Conservation (phyloP, 2,797 vertebrate species). For the Leptatherina wallacei region DNA sequence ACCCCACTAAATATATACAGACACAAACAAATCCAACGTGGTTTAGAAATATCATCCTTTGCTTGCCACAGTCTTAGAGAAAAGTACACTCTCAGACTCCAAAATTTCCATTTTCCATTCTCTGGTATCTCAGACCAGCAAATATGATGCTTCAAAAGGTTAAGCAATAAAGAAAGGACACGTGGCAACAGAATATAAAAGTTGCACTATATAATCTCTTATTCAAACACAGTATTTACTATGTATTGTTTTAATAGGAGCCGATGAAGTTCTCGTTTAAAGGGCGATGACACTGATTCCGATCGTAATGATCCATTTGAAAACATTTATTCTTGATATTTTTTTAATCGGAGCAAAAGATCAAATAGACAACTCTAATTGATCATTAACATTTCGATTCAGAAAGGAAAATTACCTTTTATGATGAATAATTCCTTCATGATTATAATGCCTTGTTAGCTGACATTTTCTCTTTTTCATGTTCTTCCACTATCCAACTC, state of each 20-base stretch:
- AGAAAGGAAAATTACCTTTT: constrained; percentile 27
- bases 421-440: constrained; percentile 15
- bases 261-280: constrained; percentile 6
- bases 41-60: background rate
- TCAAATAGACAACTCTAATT: constrained; percentile 30
- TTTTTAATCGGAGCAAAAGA: constrained; percentile 21
- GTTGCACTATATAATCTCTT: background rate
- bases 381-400: constrained; percentile 52
- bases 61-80: background rate
- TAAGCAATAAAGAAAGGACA: background rate
- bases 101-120: background rate
- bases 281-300: constrained; percentile 9
- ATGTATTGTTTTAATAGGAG: background rate
- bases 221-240: rapidly evolving
- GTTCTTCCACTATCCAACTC: background rate
- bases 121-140: background rate
- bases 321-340: constrained; percentile 25
- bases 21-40: background rate
- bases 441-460: constrained; percentile 2
- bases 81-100: background rate
- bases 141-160: background rate
- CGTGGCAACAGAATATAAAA: background rate
- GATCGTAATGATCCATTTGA: constrained; percentile 13
- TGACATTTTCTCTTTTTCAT: background rate
- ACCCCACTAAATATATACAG: background rate